phyloP scores from a whole-genome alignment of 2,113 vertebrate species.

The Syrmaticus mikado region DNA sequence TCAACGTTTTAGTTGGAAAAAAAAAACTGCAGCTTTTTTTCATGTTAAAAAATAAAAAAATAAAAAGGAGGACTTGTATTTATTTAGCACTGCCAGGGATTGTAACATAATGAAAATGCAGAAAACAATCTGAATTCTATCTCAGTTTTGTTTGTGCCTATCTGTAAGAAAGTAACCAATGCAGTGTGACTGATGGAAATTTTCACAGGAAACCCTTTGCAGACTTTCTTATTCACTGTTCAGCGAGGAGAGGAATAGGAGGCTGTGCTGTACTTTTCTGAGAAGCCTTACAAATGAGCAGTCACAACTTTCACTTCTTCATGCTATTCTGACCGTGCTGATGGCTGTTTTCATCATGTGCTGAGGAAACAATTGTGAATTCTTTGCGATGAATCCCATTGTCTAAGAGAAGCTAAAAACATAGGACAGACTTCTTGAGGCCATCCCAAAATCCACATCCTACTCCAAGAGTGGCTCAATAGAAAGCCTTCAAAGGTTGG shows the following conservation, averaged over 20 bases:
- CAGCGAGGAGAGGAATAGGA: background rate
- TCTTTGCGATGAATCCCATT: background rate
- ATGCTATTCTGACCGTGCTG: background rate
- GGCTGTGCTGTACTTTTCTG: background rate
- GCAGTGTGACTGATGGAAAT: background rate
- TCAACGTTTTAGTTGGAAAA: background rate
- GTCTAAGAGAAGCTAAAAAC: background rate
- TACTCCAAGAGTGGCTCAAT: background rate
- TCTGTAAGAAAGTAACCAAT: background rate
- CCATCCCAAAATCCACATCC: background rate
- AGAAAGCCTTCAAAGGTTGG: background rate
- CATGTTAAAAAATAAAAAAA: background rate
- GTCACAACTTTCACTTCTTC: background rate
- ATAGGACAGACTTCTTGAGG: background rate
- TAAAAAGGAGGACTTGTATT: background rate
- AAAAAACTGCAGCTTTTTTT: background rate
- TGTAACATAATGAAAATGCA: background rate
- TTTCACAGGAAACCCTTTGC: background rate
- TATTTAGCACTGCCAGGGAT: background rate
- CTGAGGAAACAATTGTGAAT: background rate
- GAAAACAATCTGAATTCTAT: background rate
- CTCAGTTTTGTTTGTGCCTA: background rate
- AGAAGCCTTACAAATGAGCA: background rate
- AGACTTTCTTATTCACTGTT: background rate
- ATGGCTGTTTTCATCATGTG: background rate